These are phyloP conservation scores for Iselma pallidipennis DNA, from an alignment of 2,888 invertebrate species.

Conservation along the genomic window DNA sequence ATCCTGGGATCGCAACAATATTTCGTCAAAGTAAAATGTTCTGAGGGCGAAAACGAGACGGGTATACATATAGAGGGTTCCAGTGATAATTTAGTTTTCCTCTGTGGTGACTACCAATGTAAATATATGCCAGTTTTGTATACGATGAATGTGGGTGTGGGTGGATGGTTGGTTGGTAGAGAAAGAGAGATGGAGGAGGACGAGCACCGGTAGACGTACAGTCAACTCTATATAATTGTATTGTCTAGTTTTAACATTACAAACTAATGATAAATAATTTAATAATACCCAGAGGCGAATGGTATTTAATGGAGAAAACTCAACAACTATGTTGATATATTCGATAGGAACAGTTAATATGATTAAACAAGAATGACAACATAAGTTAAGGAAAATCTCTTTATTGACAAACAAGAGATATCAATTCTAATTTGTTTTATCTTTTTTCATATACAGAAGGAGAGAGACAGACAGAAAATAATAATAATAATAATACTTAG, in stretches of 20 bases:
- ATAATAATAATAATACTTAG: no score
- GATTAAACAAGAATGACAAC: background rate
- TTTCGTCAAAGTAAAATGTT: background rate
- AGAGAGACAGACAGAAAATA: no score
- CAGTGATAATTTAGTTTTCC: background rate
- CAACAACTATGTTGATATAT: background rate
- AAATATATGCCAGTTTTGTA: background rate
- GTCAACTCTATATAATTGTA: background rate
- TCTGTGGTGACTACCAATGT: background rate
- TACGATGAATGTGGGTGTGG: no score
- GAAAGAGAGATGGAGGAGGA: background rate
- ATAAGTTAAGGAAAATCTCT: no score
- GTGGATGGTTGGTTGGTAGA: background rate
- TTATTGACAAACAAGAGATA: no score
- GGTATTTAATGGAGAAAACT: background rate
- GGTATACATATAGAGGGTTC: background rate
- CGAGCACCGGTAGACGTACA: no score
- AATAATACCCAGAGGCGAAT: background rate
- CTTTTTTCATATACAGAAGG: no score
- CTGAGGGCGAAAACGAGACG: no score
- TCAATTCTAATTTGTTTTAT: no score
- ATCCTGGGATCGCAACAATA: no score
- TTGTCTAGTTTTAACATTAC: background rate
- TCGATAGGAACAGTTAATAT: background rate
- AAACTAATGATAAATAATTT: background rate